Evolutionary conservation across 2,888 invertebrate genomes (phyloP).

Genomic region (Tryphoninae sp.): DNA sequence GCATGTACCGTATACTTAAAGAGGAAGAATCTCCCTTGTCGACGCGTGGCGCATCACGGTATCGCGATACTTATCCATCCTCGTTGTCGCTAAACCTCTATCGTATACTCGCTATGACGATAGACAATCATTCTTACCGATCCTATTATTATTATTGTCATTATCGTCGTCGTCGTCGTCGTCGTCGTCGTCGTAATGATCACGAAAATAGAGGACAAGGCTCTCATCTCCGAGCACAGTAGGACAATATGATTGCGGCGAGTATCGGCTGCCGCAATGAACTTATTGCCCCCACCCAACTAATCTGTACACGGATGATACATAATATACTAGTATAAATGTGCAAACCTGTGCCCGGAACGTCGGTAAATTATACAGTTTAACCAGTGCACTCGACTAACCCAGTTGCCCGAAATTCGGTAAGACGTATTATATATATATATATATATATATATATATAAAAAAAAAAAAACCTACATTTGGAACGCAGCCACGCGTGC

Average conservation of each 20-base stretch:
- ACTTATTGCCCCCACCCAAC: too few relatives aligned
- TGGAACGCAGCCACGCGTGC: background rate
- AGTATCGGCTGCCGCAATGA: too few relatives aligned
- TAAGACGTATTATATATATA: background rate
- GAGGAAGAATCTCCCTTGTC: background rate
- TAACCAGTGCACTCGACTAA: background rate
- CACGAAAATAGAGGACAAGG: background rate
- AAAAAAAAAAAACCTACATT: background rate
- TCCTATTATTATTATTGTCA: background rate
- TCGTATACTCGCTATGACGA: too few relatives aligned
- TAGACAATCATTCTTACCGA: too few relatives aligned
- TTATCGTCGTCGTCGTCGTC: background rate
- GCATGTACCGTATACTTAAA: background rate
- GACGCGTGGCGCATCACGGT: background rate
- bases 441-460: too few relatives aligned
- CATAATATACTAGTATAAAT: too few relatives aligned
- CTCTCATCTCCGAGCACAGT: background rate
- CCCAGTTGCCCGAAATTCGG: background rate
- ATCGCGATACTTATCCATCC: background rate
- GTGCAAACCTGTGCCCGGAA: too few relatives aligned
- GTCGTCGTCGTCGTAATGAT: background rate
- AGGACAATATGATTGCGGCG: background rate
- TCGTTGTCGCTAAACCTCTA: too few relatives aligned
- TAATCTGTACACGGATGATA: too few relatives aligned
- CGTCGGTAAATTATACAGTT: background rate